A percentile compares a stretch with the other conserved stretches of the same genome.
Conservation (phyloP, 2,888 invertebrate species). For the Argynnis bischoffii region DNA sequence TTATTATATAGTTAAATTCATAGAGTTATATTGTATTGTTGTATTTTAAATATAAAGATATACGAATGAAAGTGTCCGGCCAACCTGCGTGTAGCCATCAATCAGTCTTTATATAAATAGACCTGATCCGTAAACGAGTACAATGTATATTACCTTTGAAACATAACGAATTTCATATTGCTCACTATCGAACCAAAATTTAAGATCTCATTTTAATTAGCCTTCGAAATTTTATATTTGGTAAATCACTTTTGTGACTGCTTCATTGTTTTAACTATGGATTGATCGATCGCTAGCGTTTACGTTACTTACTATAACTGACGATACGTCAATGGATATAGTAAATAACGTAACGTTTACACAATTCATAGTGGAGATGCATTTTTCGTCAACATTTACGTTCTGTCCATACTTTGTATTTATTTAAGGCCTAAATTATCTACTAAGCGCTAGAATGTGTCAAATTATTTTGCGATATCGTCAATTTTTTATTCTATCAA, state of each 20-base stretch:
- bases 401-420: constrained; percentile 1
- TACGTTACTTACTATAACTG: neutral
- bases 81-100: constrained; percentile 46
- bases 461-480: neutral
- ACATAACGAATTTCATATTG: constrained; percentile 71
- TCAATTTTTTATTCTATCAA: neutral
- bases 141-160: constrained; percentile 64
- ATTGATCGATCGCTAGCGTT: constrained; percentile 10
- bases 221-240: constrained; percentile 34
- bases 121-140: constrained; percentile 62
- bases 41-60: constrained; percentile 71
- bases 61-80: constrained; percentile 75
- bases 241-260: neutral
- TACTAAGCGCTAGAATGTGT: neutral
- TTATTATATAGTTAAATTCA: constrained; percentile 73
- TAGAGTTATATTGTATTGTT: constrained; percentile 78
- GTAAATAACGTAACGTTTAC: neutral
- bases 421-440: neutral
- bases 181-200: constrained; percentile 78
- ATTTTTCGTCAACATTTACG: neutral
- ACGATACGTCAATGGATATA: neutral
- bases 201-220: constrained; percentile 72
- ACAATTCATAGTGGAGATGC: neutral
- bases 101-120: neutral
- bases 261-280: neutral